Percentiles rank a stretch among this genome's conserved stretches.
phyloP scores from a whole-genome alignment of 2,113 vertebrate species.

The Otocyon megalotis region DNA sequence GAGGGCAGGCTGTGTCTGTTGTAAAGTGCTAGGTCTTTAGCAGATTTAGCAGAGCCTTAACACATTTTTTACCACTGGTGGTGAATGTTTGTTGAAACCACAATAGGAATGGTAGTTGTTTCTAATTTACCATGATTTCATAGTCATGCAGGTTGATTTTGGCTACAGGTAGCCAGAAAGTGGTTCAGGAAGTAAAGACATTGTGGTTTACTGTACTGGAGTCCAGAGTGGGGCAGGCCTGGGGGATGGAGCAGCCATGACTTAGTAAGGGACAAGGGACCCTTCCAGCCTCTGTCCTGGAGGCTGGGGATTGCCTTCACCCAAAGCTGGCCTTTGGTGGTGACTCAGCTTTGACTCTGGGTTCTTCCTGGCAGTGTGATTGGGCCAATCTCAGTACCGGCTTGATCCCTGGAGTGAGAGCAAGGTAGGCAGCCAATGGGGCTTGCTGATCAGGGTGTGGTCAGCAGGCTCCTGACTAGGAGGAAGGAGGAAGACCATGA shows the following conservation, averaged over 20 bases:
- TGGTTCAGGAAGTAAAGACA: neutral
- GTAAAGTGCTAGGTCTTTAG: neutral
- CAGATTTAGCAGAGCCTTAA: neutral
- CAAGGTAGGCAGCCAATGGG: neutral
- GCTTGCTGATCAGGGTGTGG: neutral
- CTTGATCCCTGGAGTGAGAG: neutral
- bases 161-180: neutral
- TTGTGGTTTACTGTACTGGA: neutral
- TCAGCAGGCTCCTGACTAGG: neutral
- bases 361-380: fast-evolving
- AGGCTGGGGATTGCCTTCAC: neutral
- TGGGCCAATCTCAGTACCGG: too few species aligned
- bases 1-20: neutral
- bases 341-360: neutral
- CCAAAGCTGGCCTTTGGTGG: neutral
- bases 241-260: fast-evolving
- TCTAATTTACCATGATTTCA: neutral
- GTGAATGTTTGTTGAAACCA: neutral
- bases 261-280: neutral
- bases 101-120: neutral
- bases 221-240: neutral
- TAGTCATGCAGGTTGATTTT: neutral
- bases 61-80: neutral
- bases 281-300: neutral
- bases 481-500: neutral